A percentile compares a stretch with the other conserved stretches of the same genome.
Conservation (phyloP, 1,140 invertebrate genomes). For the Scylla paramamosain region DNA sequence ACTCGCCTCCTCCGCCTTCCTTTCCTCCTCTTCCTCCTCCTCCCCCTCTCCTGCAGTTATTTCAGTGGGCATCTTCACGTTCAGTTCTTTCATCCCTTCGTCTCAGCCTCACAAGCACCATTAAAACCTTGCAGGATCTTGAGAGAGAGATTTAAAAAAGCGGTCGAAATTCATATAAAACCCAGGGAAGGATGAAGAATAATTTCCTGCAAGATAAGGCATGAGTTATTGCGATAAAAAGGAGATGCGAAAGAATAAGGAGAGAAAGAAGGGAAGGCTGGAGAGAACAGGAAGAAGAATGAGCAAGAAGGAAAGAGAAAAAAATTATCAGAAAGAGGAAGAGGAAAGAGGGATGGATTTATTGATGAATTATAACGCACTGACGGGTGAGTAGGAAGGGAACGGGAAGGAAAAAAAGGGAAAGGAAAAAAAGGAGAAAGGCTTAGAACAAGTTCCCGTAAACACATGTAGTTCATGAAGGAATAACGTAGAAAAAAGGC, state of each 20-base stretch:
- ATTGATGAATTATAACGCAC: too few relatives aligned
- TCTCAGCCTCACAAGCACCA: not conserved
- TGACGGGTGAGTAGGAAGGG: too few relatives aligned
- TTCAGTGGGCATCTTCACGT: too few relatives aligned
- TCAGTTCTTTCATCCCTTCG: too few relatives aligned
- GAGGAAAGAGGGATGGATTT: not conserved
- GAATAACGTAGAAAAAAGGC: too few relatives aligned
- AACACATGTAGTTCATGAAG: too few relatives aligned
- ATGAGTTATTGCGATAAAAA: not conserved
- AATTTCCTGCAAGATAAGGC: not conserved
- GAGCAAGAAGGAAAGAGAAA: not conserved
- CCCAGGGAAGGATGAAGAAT: not conserved
- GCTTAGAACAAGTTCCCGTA: too few relatives aligned
- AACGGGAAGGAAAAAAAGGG: too few relatives aligned
- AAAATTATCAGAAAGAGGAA: not conserved
- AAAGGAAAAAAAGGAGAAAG: too few relatives aligned
- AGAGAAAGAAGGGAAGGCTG: too few relatives aligned
- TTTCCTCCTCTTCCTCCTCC: not conserved
- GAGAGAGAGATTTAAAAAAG: not conserved
- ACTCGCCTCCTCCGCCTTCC: not conserved
- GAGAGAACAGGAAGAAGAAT: not conserved
- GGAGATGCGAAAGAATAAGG: not conserved
- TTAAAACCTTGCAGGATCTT: not conserved
- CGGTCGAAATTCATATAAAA: not conserved
- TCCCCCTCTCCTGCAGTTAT: not conserved